These are phyloP conservation scores for Laupala kohalensis DNA, from an alignment of 1,140 invertebrate species.

Conservation along the genomic window DNA sequence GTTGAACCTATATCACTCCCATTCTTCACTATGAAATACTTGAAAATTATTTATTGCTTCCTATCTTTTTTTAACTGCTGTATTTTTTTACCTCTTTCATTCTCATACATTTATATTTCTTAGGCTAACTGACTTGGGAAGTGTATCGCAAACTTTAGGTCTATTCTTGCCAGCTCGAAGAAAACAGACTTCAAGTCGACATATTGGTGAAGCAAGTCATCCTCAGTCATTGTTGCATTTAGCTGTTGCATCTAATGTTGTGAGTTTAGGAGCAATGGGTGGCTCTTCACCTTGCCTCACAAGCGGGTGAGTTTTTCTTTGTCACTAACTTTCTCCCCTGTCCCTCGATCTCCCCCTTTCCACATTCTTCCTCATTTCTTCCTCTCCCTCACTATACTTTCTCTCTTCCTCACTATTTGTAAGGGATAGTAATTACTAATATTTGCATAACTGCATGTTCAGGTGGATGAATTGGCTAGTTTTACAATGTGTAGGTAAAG, in stretches of 20 bases:
- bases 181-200: conserved; percentile 15
- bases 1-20: background rate
- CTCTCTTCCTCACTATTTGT: too few species aligned
- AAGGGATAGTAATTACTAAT: too few species aligned
- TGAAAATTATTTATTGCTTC: background rate
- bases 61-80: background rate
- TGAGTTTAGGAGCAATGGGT: conserved; percentile 19
- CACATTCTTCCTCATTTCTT: too few species aligned
- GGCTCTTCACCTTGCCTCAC: background rate
- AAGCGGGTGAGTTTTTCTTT: too few species aligned
- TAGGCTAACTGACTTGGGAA: conserved; percentile 62
- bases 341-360: too few species aligned
- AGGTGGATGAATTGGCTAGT: too few species aligned
- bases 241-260: conserved; percentile 31
- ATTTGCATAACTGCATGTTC: too few species aligned
- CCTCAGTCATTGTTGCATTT: conserved; percentile 21
- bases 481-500: too few species aligned
- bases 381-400: too few species aligned
- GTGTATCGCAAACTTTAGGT: conserved; percentile 29
- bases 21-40: background rate
- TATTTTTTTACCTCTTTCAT: background rate
- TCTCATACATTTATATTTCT: conserved; percentile 16
- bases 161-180: conserved; percentile 11
- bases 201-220: background rate
- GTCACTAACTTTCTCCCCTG: too few species aligned